Conservation (phyloP, 2,888 invertebrate genomes). For the Arrhopalites spinosus region DNA sequence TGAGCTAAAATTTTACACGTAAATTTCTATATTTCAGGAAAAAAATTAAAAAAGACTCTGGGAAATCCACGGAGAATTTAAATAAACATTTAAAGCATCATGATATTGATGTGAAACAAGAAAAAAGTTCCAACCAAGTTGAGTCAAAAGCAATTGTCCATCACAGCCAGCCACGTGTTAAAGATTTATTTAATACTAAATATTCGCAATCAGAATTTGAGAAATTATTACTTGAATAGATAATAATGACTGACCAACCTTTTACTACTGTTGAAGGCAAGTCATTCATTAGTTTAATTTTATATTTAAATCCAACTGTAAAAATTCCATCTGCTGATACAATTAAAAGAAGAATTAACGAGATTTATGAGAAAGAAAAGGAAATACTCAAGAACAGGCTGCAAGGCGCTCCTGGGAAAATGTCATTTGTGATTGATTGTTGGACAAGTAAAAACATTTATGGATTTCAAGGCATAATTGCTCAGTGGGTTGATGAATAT, state of each 20-base stretch:
- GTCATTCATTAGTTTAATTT: neutral
- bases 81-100: neutral
- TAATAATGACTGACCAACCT: neutral
- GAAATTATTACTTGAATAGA: neutral
- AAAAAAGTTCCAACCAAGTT: neutral
- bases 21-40: neutral
- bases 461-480: conserved; percentile 2
- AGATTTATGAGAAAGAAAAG: neutral
- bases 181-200: neutral
- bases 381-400: neutral
- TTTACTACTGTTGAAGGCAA: neutral
- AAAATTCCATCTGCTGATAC: neutral
- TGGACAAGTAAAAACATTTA: neutral
- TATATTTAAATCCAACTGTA: neutral
- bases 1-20: neutral
- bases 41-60: neutral
- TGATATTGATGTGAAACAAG: neutral
- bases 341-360: neutral
- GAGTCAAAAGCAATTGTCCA: neutral
- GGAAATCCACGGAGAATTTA: neutral
- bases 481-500: neutral
- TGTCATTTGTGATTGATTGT: neutral
- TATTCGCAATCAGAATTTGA: neutral
- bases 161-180: neutral
- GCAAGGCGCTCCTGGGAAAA: neutral